Evolutionary conservation across 64 coral and sea anemone genomes (phyloP), one percentile per base, ranked within the genome.

Genomic region (Dendronephthya gigantea): DNA sequence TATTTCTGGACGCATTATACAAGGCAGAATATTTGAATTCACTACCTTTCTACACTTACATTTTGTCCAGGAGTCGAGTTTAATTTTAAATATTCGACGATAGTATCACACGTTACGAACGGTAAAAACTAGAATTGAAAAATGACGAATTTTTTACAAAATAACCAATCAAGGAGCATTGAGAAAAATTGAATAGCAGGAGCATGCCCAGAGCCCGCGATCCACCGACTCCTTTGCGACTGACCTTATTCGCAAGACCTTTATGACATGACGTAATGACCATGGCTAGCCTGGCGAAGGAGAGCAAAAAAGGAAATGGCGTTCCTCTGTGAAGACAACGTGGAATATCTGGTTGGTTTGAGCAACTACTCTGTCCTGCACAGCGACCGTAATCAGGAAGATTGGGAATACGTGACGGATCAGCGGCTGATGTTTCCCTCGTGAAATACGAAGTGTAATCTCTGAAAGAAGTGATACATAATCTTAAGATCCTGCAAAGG

Each of bases 61-160:
- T 85, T 35, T 62, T 39, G 31, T 41, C 84, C 29, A 22, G 90
- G 51, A 41, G 83, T 82, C 29, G 72, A 79, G 36, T 79, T 79
- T 45, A 29, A 41, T 50, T 88, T 90, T 12, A 94, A 85, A 84
- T 90, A 94, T 76, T 85, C 15, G 16, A 90, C 8, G 51, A 94
- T 39, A 32, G 69, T 34, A n/a, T 35, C 82, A 50, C 88, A 90
- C 10, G 36, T 39, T 9, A 94, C 65, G 68, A 94, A 55, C 15
- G 49, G 2, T 16, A 65, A 47, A 88, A 90, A 94, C 92, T 94
- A 56, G 27, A 86, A 83, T n/a, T n/a, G 68, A 4, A 74, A 30
- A 36, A 50, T 27, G 50, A 52, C 50, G 1, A 12, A 22, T 52
- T 16, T 16, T 52, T 52, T 16, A 16, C 13, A 12, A 52, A 52